Conservation (phyloP, 2,888 invertebrate species). For the Ormyrus thymus region DNA sequence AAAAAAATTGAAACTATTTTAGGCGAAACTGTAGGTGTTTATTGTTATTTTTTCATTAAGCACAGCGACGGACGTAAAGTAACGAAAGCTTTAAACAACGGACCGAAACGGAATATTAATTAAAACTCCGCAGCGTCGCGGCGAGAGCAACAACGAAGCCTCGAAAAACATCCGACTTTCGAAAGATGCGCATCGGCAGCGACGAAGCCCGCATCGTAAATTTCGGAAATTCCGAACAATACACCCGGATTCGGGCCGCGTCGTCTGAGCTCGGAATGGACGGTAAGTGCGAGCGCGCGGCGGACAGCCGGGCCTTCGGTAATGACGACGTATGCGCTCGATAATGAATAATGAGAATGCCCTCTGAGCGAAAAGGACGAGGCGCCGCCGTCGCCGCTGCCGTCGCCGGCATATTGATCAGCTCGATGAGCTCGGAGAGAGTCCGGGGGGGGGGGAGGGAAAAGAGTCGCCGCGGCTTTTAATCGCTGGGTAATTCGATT, state of each 20-base stretch:
- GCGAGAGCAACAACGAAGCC: no score
- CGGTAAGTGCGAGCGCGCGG: conserved; percentile 26
- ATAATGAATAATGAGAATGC: conserved; percentile 44
- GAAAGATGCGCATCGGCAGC: neutral
- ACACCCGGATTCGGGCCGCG: neutral
- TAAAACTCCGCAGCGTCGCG: no score
- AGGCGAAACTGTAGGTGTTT: no score
- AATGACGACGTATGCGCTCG: conserved; percentile 26
- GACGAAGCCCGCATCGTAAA: conserved; percentile 8
- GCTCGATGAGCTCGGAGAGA: conserved; percentile 1
- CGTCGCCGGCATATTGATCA: conserved; percentile 34
- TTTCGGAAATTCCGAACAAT: conserved; percentile 10
- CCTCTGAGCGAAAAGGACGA: conserved; percentile 18
- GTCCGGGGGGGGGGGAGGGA: neutral
- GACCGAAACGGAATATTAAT: no score
- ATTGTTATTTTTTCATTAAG: no score
- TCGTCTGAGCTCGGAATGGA: neutral
- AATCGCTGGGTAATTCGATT: conserved; percentile 13
- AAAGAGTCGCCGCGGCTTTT: conserved; percentile 2
- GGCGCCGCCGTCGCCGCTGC: neutral
- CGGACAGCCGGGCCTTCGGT: neutral
- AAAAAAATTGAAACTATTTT: no score
- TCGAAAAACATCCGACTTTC: neutral
- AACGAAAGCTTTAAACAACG: no score
- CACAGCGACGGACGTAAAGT: no score